These are phyloP conservation scores for Megalops atlanticus DNA, from an alignment of 2,113 vertebrate genomes.

Conservation along the genomic window DNA sequence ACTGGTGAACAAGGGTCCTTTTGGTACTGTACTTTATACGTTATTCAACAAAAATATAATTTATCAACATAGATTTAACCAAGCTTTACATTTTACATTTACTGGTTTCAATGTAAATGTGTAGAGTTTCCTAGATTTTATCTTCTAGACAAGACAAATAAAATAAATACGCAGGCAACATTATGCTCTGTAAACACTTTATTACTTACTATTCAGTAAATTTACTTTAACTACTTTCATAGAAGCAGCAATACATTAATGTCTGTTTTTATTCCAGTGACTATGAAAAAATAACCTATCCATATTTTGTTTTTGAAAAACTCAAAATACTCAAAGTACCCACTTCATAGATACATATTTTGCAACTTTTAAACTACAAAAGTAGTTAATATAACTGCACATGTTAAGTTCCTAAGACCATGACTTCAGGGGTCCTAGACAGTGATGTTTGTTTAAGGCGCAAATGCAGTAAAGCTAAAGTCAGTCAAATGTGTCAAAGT, in stretches of 20 bases:
- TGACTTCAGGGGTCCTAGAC: not conserved
- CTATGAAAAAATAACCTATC: not conserved
- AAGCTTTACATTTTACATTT: too few species aligned
- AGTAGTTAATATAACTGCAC: not conserved
- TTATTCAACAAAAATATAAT: too few species aligned
- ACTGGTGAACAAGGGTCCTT: too few species aligned
- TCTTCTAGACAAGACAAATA: not conserved
- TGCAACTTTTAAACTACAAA: not conserved
- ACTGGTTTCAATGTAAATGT: not conserved
- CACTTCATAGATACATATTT: not conserved
- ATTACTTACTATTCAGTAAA: not conserved
- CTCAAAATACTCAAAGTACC: not conserved
- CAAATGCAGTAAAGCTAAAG: too few species aligned
- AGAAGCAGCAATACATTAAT: not conserved
- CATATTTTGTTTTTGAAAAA: not conserved
- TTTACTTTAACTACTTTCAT: not conserved
- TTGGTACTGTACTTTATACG: too few species aligned
- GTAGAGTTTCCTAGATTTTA: not conserved
- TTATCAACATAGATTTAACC: too few species aligned
- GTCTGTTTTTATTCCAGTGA: not conserved
- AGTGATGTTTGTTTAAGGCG: too few species aligned
- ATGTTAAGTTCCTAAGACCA: not conserved
- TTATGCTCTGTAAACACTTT: not conserved
- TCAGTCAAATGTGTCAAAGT: too few species aligned
- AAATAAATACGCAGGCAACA: too few species aligned